phyloP scores from a whole-genome alignment of 2,113 vertebrate species.

The Dicerorhinus sumatrensis region DNA sequence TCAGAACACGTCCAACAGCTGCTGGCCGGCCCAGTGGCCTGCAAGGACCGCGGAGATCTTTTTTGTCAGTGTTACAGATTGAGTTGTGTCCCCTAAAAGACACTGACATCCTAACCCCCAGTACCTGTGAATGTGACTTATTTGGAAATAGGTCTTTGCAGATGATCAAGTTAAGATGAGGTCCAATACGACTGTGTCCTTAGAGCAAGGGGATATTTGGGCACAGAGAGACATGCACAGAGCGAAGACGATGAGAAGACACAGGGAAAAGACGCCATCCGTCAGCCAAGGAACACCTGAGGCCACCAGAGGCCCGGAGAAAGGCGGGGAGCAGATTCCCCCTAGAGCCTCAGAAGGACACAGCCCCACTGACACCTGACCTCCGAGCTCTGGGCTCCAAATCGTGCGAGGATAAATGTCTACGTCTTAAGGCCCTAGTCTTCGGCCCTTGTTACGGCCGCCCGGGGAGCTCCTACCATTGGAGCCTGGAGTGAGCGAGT shows the following conservation, averaged over 20 bases:
- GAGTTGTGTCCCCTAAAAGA: not conserved
- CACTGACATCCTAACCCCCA: not conserved
- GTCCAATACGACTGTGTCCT: not conserved
- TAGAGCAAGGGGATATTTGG: accelerated
- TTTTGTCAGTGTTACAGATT: not conserved
- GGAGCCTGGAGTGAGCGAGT: no score
- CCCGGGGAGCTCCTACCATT: no score
- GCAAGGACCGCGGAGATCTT: accelerated
- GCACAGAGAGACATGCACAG: not conserved
- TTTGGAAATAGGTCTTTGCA: not conserved
- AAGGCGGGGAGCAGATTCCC: no score
- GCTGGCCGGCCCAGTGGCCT: not conserved
- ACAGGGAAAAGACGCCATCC: accelerated
- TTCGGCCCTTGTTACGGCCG: no score
- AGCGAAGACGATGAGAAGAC: accelerated
- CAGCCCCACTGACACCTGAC: no score
- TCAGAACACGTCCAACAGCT: not conserved
- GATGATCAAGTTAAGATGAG: not conserved
- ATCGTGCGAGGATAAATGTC: no score
- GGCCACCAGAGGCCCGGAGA: not conserved
- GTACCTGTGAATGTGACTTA: not conserved
- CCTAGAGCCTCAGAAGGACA: no score
- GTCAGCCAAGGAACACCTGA: not conserved
- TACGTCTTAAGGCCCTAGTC: no score
- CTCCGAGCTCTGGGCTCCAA: no score